Evolutionary conservation across 1,140 invertebrate species (phyloP).

Genomic region (Sinella curviseta): DNA sequence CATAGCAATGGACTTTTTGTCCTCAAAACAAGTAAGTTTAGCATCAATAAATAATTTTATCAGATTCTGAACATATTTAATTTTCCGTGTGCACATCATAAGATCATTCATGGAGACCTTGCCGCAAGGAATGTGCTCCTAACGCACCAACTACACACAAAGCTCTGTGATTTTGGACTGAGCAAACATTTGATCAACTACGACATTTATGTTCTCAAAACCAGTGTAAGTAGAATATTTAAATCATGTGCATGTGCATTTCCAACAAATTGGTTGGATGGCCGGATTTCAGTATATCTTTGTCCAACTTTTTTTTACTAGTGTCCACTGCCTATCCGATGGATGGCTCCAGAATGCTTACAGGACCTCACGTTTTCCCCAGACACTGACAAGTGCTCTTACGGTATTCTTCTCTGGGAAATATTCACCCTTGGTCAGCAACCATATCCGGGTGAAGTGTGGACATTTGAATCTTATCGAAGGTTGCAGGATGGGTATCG

Average conservation of each 20-base stretch:
- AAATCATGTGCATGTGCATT: not conserved
- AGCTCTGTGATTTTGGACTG: constrained; percentile 84
- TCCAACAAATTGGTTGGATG: not conserved
- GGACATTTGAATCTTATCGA: constrained; percentile 25
- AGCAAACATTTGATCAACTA: constrained; percentile 57
- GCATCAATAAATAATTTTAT: not conserved
- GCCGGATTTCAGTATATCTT: not conserved
- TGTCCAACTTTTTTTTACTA: not conserved
- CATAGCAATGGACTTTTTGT: not conserved
- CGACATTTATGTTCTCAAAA: constrained; percentile 34
- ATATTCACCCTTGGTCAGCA: constrained; percentile 55
- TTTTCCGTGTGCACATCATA: constrained; percentile 22
- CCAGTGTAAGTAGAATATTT: constrained; percentile 5
- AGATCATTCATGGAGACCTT: constrained; percentile 78
- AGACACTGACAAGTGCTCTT: constrained; percentile 52
- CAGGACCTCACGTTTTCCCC: constrained; percentile 54
- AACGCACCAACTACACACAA: constrained; percentile 77
- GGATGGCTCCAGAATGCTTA: constrained; percentile 5
- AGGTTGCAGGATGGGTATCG: constrained; percentile 29
- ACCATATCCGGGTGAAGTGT: constrained; percentile 47
- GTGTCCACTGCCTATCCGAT: constrained; percentile 1
- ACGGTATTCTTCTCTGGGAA: constrained; percentile 57
- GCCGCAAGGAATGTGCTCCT: constrained; percentile 78
- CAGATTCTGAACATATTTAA: too few relatives aligned
- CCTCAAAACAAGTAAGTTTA: not conserved